phyloP scores from a whole-genome alignment of 2,888 invertebrate species.

The Hydropsyche betteni region DNA sequence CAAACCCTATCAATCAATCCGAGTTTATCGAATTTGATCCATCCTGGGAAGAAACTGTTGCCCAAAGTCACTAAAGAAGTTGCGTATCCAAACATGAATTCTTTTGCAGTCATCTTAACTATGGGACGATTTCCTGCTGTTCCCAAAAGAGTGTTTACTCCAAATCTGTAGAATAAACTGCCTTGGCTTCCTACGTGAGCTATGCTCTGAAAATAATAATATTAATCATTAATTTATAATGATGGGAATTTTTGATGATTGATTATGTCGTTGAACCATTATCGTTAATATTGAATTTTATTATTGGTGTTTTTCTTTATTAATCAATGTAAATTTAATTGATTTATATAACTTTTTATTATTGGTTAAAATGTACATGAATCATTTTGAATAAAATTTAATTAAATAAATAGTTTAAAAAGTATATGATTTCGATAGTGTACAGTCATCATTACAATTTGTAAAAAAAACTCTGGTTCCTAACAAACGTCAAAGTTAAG shows the following conservation, averaged over 20 bases:
- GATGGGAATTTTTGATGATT: background rate
- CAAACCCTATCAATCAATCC: slow-evolving; percentile 88
- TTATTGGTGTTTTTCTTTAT: too few relatives aligned
- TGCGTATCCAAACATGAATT: slow-evolving; percentile 90
- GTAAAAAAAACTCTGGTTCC: too few relatives aligned
- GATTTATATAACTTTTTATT: too few relatives aligned
- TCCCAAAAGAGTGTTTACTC: slow-evolving; percentile 75
- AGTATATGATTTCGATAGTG: too few relatives aligned
- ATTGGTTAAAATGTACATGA: too few relatives aligned
- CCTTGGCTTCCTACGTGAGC: slow-evolving; percentile 77
- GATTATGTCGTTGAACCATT: background rate
- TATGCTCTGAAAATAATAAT: slow-evolving; percentile 73
- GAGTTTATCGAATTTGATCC: slow-evolving; percentile 87
- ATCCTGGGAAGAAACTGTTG: slow-evolving; percentile 81
- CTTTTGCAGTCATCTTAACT: slow-evolving; percentile 81
- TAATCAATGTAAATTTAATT: too few relatives aligned
- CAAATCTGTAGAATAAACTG: slow-evolving; percentile 72
- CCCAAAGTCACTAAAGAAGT: slow-evolving; percentile 85
- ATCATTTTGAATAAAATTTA: too few relatives aligned
- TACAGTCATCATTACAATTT: too few relatives aligned
- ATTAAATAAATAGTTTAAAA: too few relatives aligned
- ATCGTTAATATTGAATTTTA: background rate
- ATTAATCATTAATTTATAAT: background rate
- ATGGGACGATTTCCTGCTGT: slow-evolving; percentile 76
- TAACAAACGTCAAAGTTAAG: too few relatives aligned